Evolutionary conservation across 2,113 vertebrate species (phyloP).

Genomic region (Nibea albiflora): DNA sequence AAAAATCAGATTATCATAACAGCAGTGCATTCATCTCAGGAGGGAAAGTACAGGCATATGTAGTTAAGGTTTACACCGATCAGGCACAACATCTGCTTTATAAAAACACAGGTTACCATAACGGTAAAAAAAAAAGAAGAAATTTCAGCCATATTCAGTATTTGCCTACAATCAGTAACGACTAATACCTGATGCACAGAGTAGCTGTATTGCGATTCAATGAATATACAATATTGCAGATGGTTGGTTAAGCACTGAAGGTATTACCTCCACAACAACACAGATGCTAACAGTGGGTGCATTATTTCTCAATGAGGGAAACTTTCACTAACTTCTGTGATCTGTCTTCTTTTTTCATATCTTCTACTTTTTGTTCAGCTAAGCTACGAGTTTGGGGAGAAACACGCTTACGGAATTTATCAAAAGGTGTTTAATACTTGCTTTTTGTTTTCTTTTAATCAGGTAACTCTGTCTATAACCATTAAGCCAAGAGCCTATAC

Average conservation of each 20-base stretch:
- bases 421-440: constrained; percentile 2
- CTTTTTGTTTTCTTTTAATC: constrained; percentile 18
- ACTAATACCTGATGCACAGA: constrained; percentile 69
- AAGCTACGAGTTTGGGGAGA: constrained; percentile 20
- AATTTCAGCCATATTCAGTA: constrained; percentile 57
- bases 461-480: constrained; percentile 15
- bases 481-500: constrained; percentile 9
- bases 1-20: constrained; percentile 62
- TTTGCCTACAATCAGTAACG: constrained; percentile 55
- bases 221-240: constrained; percentile 68
- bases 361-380: constrained; percentile 17
- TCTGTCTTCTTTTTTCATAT: constrained; percentile 3
- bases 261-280: constrained; percentile 61
- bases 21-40: constrained; percentile 76
- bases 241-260: constrained; percentile 54
- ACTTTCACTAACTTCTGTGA: constrained; percentile 22
- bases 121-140: constrained; percentile 16
- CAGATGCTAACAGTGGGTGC: constrained; percentile 36
- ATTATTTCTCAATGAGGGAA: constrained; percentile 30
- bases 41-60: constrained; percentile 71
- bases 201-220: constrained; percentile 62
- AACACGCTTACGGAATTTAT: constrained; percentile 38
- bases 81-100: constrained; percentile 71
- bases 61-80: constrained; percentile 67
- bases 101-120: constrained; percentile 50